A percentile compares a stretch with the other conserved stretches of the same genome.
Evolutionary conservation across 1,140 invertebrate genomes (phyloP).

Genomic region (Diorhabda carinulata): DNA sequence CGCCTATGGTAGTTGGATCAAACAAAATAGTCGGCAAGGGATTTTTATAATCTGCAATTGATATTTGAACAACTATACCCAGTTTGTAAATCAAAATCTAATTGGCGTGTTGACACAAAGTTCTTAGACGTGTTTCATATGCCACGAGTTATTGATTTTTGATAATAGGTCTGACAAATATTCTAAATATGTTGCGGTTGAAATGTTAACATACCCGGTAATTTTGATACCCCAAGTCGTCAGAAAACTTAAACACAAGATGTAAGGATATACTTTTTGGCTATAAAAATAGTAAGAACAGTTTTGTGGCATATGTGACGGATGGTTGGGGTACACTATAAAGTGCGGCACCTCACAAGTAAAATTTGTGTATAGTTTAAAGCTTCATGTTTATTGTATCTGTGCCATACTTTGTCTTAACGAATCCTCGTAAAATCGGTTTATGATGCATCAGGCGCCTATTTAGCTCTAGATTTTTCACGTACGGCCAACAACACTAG

Average conservation of each 20-base stretch:
- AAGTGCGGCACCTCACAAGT: slow-evolving; percentile 22
- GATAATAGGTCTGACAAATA: too few relatives aligned
- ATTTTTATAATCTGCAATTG: too few relatives aligned
- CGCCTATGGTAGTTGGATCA: too few relatives aligned
- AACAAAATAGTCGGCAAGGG: too few relatives aligned
- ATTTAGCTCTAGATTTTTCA: slow-evolving; percentile 24
- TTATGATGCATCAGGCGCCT: slow-evolving; percentile 41
- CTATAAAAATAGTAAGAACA: slow-evolving; percentile 3
- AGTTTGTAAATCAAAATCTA: too few relatives aligned
- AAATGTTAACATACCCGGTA: too few relatives aligned
- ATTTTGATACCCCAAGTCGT: too few relatives aligned
- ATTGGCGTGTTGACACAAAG: too few relatives aligned
- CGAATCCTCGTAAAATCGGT: slow-evolving; percentile 42
- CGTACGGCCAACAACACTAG: not conserved
- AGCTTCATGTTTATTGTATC: slow-evolving; percentile 40
- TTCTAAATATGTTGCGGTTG: too few relatives aligned
- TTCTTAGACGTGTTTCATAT: too few relatives aligned
- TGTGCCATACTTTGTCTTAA: slow-evolving; percentile 40
- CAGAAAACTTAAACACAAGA: not conserved
- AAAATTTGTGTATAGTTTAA: slow-evolving; percentile 30
- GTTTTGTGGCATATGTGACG: slow-evolving; percentile 4
- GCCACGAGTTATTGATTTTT: too few relatives aligned
- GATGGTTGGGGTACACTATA: slow-evolving; percentile 21
- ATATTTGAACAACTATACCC: too few relatives aligned
- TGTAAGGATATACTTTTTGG: slow-evolving; percentile 2